Conservation (phyloP, 2,888 invertebrate species). For the Microplitis deprimator region DNA sequence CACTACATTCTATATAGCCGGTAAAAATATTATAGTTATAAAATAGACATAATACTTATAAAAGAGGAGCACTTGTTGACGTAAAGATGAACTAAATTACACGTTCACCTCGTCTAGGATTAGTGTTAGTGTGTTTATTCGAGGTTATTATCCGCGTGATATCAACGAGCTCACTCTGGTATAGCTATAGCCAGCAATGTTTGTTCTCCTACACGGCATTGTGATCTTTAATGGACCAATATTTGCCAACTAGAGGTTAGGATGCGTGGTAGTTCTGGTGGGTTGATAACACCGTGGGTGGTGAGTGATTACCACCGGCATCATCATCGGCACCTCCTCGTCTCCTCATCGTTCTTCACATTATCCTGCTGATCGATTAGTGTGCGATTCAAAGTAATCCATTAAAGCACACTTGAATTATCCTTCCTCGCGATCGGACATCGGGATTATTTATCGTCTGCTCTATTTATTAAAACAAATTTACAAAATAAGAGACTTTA, state of each 20-base stretch:
- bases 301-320: slow-evolving; percentile 25
- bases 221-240: slow-evolving; percentile 67
- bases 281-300: slow-evolving; percentile 31
- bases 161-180: slow-evolving; percentile 27
- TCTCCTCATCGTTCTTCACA: not conserved
- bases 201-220: slow-evolving; percentile 53
- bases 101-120: not conserved
- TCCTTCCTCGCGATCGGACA: not conserved
- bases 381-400: slow-evolving; percentile 31
- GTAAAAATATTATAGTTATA: not conserved
- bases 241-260: slow-evolving; percentile 59
- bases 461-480: not conserved
- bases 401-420: slow-evolving; percentile 25
- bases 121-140: slow-evolving; percentile 6
- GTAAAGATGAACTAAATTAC: not conserved
- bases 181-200: not conserved
- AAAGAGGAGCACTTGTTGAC: not conserved
- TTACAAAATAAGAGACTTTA: not conserved
- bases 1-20: not conserved
- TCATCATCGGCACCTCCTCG: not conserved
- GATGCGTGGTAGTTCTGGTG: slow-evolving; percentile 26
- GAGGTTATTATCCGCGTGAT: slow-evolving; percentile 29
- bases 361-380: slow-evolving; percentile 25
- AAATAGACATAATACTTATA: not conserved
- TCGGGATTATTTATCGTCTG: not conserved